Percentiles rank a stretch among this genome's conserved stretches.
phyloP scores from a whole-genome alignment of 2,113 vertebrate genomes.

The Prietella phreatophila region DNA sequence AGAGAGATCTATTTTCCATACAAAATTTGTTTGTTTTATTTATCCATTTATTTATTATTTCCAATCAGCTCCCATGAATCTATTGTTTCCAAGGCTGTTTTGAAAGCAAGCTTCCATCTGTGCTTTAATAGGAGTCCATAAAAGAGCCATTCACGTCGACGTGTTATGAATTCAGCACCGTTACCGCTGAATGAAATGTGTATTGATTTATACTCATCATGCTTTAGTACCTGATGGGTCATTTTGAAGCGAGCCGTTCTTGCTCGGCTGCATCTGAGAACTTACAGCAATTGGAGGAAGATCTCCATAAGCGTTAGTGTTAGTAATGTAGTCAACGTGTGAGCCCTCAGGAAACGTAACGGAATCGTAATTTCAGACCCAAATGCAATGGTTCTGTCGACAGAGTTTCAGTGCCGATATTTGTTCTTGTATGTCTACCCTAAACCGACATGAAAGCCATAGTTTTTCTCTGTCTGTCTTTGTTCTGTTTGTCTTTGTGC shows the following conservation, averaged over 20 bases:
- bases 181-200: neutral
- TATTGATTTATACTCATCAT: neutral
- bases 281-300: neutral
- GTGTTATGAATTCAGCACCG: slow-evolving; percentile 17
- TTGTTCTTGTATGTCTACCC: slow-evolving; percentile 1
- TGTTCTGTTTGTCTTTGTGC: slow-evolving; percentile 31
- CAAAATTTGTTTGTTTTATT: neutral
- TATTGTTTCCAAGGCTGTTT: neutral
- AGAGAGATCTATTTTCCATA: neutral
- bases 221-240: neutral
- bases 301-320: neutral
- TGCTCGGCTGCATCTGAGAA: neutral
- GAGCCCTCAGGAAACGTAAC: slow-evolving; percentile 44
- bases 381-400: neutral
- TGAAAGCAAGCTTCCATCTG: neutral
- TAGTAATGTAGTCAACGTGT: slow-evolving; percentile 22
- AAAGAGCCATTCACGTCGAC: slow-evolving; percentile 9
- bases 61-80: neutral
- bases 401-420: neutral
- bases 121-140: slow-evolving; percentile 15
- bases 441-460: slow-evolving; percentile 40
- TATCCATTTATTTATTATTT: neutral
- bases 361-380: neutral
- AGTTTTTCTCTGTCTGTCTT: slow-evolving; percentile 8
- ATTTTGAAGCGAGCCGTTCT: neutral